Evolutionary conservation across 2,113 vertebrate species (phyloP).

Genomic region (Glaucidium brasilianum): DNA sequence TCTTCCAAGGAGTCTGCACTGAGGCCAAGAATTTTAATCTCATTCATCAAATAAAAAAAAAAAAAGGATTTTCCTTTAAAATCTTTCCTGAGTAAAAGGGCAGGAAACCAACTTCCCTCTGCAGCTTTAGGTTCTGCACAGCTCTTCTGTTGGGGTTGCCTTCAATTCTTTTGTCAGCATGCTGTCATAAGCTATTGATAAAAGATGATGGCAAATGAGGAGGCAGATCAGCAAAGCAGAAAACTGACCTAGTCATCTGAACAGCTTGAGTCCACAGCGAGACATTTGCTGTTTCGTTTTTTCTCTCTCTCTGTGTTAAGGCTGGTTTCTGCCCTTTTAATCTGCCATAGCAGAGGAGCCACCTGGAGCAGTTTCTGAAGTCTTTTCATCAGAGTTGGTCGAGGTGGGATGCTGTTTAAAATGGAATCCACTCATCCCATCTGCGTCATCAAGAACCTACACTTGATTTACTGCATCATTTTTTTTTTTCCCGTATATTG

Average conservation of each 20-base stretch:
- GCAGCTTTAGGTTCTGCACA: neutral
- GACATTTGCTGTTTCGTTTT: neutral
- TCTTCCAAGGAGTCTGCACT: neutral
- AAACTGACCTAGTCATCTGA: neutral
- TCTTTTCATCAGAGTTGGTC: neutral
- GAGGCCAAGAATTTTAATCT: neutral
- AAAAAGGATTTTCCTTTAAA: neutral
- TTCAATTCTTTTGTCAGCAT: neutral
- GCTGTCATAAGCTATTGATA: neutral
- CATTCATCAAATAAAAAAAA: neutral
- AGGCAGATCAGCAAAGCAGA: neutral
- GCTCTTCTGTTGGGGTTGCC: neutral
- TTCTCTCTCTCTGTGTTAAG: neutral
- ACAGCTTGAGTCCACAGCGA: neutral
- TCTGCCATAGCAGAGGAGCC: neutral
- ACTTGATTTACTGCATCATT: fast-evolving
- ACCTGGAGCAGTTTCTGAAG: neutral
- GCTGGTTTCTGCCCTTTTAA: neutral
- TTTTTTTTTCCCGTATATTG: neutral
- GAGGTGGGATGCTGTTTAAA: neutral
- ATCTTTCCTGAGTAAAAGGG: neutral
- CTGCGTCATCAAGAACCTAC: neutral
- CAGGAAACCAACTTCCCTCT: neutral
- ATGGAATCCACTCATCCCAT: neutral
- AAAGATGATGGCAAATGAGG: neutral